Evolutionary conservation across 30 jellyfish, hydroid and myxozoan genomes (phyloP).

Genomic region (Aurelia sp.): DNA sequence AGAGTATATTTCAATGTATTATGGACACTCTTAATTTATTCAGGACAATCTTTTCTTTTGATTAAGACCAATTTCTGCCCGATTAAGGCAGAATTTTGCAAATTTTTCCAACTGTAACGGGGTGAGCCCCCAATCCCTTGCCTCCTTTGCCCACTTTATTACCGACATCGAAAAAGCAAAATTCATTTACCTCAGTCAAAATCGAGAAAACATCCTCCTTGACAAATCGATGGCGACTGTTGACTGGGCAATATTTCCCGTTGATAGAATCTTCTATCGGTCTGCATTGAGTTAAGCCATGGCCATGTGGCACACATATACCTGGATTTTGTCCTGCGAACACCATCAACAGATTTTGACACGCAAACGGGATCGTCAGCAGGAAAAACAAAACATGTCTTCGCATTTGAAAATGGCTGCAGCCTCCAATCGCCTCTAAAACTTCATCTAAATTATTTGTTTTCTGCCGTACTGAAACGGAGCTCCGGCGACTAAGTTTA

Average conservation of each 20-base stretch:
- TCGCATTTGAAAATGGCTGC: slow-evolving; percentile 66
- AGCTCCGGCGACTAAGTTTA: slow-evolving; percentile 38
- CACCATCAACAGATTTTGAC: slow-evolving; percentile 44
- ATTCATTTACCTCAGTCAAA: slow-evolving; percentile 44
- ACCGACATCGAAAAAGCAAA: too few relatives aligned
- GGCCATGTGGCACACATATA: slow-evolving; percentile 18
- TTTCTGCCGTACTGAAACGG: slow-evolving; percentile 23
- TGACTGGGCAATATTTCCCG: slow-evolving; percentile 15
- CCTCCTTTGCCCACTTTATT: too few relatives aligned
- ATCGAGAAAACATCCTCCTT: slow-evolving; percentile 40
- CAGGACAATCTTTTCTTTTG: too few relatives aligned
- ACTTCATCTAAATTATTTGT: slow-evolving; percentile 56
- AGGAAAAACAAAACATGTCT: slow-evolving; percentile 67
- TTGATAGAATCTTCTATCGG: background rate
- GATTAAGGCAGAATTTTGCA: too few relatives aligned
- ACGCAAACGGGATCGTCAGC: slow-evolving; percentile 61
- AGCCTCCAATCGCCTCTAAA: slow-evolving; percentile 63
- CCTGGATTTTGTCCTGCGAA: slow-evolving; percentile 60
- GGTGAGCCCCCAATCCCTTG: too few relatives aligned
- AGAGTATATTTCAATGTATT: too few relatives aligned
- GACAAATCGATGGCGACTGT: slow-evolving; percentile 14
- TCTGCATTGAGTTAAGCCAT: slow-evolving; percentile 1
- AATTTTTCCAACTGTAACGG: too few relatives aligned
- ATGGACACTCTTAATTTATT: too few relatives aligned
- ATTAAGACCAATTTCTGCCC: too few relatives aligned